These are phyloP conservation scores for Habroteleia sp. DNA, from an alignment of 2,888 invertebrate species.

Conservation along the genomic window DNA sequence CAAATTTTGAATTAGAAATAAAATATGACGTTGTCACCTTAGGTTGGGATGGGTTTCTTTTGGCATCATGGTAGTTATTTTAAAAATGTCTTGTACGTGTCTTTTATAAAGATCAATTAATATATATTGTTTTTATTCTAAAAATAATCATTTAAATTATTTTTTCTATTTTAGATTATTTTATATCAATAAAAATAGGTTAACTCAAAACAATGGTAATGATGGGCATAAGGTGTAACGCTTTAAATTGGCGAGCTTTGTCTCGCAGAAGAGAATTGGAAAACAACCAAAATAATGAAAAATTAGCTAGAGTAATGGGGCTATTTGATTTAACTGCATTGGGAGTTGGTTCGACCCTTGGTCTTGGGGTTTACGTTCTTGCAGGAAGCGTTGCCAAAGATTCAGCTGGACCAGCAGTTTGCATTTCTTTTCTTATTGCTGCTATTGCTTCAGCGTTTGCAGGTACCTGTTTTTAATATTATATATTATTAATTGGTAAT, in stretches of 20 bases:
- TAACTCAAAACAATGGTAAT: no score
- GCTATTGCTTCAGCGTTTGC: slow-evolving; percentile 96
- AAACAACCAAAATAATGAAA: slow-evolving; percentile 74
- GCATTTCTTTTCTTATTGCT: slow-evolving; percentile 94
- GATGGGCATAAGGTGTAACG: slow-evolving; percentile 20
- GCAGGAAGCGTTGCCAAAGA: slow-evolving; percentile 94
- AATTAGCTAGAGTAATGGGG: slow-evolving; percentile 87
- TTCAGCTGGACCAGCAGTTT: slow-evolving; percentile 95
- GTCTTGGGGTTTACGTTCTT: slow-evolving; percentile 96
- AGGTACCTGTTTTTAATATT: slow-evolving; percentile 84
- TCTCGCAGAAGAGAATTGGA: slow-evolving; percentile 81
- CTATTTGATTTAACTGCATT: slow-evolving; percentile 93
- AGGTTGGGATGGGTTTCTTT: no score
- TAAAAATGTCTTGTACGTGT: no score
- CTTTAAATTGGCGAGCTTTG: slow-evolving; percentile 76
- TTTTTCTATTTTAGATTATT: no score
- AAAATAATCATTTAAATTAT: no score
- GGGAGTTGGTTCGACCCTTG: slow-evolving; percentile 93
- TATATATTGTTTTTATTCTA: no score
- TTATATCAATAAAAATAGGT: no score
- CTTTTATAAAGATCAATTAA: no score
- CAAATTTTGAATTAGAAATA: no score
- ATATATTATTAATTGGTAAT: no score
- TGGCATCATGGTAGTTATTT: no score
- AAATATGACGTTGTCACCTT: no score